Conservation (phyloP, 2,888 invertebrate species). For the Ethmia dodecea region DNA sequence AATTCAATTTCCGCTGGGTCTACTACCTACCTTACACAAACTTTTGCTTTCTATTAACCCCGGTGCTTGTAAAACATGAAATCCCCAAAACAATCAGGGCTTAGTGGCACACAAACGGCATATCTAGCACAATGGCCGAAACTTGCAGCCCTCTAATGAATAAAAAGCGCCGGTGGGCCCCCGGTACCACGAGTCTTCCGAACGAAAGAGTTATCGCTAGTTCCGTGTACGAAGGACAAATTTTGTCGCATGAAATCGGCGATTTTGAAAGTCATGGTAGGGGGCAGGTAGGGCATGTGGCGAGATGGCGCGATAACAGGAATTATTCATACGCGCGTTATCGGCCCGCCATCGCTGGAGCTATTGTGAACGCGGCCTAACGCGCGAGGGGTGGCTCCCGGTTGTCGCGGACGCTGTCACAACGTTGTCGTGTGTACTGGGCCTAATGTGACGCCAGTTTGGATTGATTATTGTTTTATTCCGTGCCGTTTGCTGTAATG, state of each 20-base stretch:
- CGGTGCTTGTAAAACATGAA: slow-evolving; percentile 52
- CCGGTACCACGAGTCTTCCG: slow-evolving; percentile 42
- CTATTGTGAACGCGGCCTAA: slow-evolving; percentile 67
- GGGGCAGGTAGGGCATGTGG: slow-evolving; percentile 76
- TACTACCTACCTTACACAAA: slow-evolving; percentile 32
- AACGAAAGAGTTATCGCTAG: slow-evolving; percentile 25
- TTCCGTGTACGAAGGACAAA: slow-evolving; percentile 26
- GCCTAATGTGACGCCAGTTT: slow-evolving; percentile 56
- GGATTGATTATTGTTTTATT: slow-evolving; percentile 68
- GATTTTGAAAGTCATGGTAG: slow-evolving; percentile 54
- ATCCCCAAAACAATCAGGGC: slow-evolving; percentile 62
- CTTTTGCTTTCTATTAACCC: slow-evolving; percentile 55
- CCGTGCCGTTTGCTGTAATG: slow-evolving; percentile 42
- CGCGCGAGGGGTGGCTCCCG: slow-evolving; percentile 70
- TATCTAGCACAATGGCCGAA: slow-evolving; percentile 69
- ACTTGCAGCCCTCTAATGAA: slow-evolving; percentile 68
- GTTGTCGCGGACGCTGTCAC: slow-evolving; percentile 68
- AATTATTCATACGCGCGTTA: slow-evolving; percentile 76
- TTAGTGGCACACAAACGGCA: slow-evolving; percentile 60
- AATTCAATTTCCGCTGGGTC: slow-evolving; percentile 49
- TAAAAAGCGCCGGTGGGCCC: slow-evolving; percentile 59
- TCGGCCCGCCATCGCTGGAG: slow-evolving; percentile 71
- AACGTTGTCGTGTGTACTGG: slow-evolving; percentile 62
- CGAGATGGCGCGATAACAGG: slow-evolving; percentile 74
- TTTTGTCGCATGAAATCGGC: slow-evolving; percentile 20